Evolutionary conservation across 2,113 vertebrate species (phyloP), one percentile per base, ranked within the genome.

Genomic region (Regulus satrapa): DNA sequence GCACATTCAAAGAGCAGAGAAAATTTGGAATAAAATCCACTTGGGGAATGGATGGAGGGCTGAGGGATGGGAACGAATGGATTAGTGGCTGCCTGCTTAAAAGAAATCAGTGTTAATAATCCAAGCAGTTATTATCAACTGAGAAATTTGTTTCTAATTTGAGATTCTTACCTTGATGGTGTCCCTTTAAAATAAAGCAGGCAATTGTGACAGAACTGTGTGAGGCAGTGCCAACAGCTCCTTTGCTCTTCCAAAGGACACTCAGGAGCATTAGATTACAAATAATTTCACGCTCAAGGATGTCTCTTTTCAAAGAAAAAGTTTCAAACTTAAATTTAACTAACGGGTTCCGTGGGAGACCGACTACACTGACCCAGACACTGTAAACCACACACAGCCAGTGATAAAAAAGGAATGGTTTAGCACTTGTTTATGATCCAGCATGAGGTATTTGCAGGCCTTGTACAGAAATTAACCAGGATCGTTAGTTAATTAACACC

Each of bases 401-500:
- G 92, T 17, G 94, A 96, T 84, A 79, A 92, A 97, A 96, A 90
- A 96, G 89, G 93, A 74, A 97, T 96, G 97, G 85, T 96, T 98
- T 98, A 98, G 97, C 97, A 97, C 98, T 98, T 98, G 98, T 97
- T 98, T 98, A 96, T 95, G 97, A 97, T 98, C 94, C 98, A 97
- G 98, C 98, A 97, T 98, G 98, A 98, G 97, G 97, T 98, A 98
- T 98, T 97, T 98, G 97, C 97, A 97, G 97, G 94, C 96, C 96
- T 98, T 88, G 96, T 96, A 89, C 94, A 97, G 96, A 98, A 98
- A 98, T 98, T 98, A 98, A 98, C 97, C 96, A 73, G 97, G 98
- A 99, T 99, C 98, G 98, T 99, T 99, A 99, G 98, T 98, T 98
- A 98, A 98, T 99, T 99, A 99, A 98, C 98, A 98, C 86, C 97